phyloP scores from a whole-genome alignment of 2,888 invertebrate species.

The Thelaira solivaga region DNA sequence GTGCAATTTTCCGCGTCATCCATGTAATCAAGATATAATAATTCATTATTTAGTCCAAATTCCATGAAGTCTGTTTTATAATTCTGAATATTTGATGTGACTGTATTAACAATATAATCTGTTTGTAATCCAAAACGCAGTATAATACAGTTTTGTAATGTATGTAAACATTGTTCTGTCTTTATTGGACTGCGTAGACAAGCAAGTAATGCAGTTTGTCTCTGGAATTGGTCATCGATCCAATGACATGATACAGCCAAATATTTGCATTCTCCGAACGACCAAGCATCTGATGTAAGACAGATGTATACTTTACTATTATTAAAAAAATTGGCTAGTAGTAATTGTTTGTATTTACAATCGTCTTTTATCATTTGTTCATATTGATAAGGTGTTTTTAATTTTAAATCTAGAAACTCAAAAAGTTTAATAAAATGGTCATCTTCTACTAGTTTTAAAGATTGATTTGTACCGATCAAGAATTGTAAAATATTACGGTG shows the following conservation, averaged over 20 bases:
- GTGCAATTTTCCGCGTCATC: neutral
- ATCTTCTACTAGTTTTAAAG: constrained; percentile 23
- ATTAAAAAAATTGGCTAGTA: constrained; percentile 28
- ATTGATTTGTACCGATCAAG: constrained; percentile 32
- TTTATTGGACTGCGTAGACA: constrained; percentile 6
- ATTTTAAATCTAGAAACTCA: constrained; percentile 13
- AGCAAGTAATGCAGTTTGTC: constrained; percentile 27
- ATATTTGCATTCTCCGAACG: constrained; percentile 27
- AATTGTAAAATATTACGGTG: constrained; percentile 44
- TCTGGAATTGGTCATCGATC: constrained; percentile 43
- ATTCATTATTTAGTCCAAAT: constrained; percentile 28
- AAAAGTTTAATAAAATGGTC: constrained; percentile 31
- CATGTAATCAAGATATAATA: constrained; percentile 3
- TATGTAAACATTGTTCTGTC: neutral
- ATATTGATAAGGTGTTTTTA: constrained; percentile 21
- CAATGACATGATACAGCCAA: constrained; percentile 38
- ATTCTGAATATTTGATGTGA: constrained; percentile 35
- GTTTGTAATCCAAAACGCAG: constrained; percentile 8
- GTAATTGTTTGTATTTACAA: constrained; percentile 42
- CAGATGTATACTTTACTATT: constrained; percentile 9
- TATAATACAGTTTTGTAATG: constrained; percentile 5
- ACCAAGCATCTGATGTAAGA: constrained; percentile 17
- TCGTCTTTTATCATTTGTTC: constrained; percentile 32
- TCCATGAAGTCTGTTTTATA: constrained; percentile 13
- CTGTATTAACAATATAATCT: constrained; percentile 4